phyloP scores from a whole-genome alignment of 35 echinoderm and acorn worm species.

The Heliocidaris tuberculata region DNA sequence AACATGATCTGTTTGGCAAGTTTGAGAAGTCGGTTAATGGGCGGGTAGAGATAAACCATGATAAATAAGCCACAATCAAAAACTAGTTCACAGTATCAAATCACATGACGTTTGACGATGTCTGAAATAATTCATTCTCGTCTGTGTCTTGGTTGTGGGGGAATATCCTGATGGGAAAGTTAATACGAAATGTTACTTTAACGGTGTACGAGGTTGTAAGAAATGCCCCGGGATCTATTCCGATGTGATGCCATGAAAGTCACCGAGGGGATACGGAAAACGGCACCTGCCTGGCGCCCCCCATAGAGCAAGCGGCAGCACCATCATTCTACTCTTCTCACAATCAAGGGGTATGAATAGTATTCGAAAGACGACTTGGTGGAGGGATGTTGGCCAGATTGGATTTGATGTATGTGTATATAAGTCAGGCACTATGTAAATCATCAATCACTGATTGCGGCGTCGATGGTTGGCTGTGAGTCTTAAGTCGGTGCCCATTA shows the following conservation, averaged over 20 bases:
- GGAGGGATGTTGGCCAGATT: background rate
- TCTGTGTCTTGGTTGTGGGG: background rate
- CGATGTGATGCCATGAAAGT: constrained; percentile 29
- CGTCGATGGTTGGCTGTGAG: background rate
- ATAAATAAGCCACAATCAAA: no score
- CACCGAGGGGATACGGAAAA: constrained; percentile 29
- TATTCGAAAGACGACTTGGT: background rate
- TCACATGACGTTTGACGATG: background rate
- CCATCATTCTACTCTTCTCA: background rate
- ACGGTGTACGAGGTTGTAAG: background rate
- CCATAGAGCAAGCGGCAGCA: background rate
- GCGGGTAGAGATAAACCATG: no score
- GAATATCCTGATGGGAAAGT: background rate
- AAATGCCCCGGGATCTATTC: constrained; percentile 21
- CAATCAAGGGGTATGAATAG: background rate
- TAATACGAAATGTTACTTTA: constrained; percentile 6
- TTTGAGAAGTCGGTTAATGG: no score
- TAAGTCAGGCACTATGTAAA: background rate
- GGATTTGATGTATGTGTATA: background rate
- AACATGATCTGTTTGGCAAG: no score
- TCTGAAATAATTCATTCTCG: background rate
- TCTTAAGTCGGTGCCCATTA: background rate
- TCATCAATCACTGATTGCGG: background rate
- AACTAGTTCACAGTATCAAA: constrained; percentile 5
- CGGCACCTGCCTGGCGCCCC: constrained; percentile 42